Evolutionary conservation across 2,113 vertebrate genomes (phyloP), one percentile per base, ranked within the genome.

Genomic region (Hipposideros armiger): DNA sequence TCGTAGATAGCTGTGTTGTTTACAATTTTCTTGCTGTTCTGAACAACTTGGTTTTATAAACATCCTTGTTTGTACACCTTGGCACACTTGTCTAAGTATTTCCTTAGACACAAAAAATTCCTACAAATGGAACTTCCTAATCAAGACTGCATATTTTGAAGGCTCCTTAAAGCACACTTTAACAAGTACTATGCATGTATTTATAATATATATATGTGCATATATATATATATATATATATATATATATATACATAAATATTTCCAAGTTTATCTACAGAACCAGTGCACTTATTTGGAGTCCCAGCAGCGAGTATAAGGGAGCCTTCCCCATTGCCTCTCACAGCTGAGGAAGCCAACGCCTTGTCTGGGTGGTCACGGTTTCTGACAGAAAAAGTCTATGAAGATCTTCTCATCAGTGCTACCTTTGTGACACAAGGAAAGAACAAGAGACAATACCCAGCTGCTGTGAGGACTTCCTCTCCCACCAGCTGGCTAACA

Each of bases 11-110:
- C 60, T 26, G 30, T 28, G 7, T 81, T n/a, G 32, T 60, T 94
- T 96, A 45, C 50, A 88, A 88, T 72, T 72, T 87, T 80, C 45
- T 93, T 82, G 32, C 36, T 91, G 11, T 82, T 92, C 80, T 50
- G 78, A 92, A 64, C 20, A 90, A 72, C 20, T 87, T 4, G 10
- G 28, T 96, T 77, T 90, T 90, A 83, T 95, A 95, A 96, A 91
- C 62, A 92, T 74, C 74, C 36, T 90, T 69, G 69, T 97, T 95
- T 93, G 76, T 72, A 64, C 32, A 83, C 58, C 45, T 91, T 87
- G 93, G 24, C 73, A 84, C 1, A 82, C 32, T 85, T 87, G 40
- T 76, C 54, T 77, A 77, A 95, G 47, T 92, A 92, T 87, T 94
- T 84, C 58, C 58, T 87, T 87, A 76, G 28, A 60, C 64, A 81